Conservation (phyloP, 64 coral and sea anemone genomes). For the Pocillopora verrucosa region DNA sequence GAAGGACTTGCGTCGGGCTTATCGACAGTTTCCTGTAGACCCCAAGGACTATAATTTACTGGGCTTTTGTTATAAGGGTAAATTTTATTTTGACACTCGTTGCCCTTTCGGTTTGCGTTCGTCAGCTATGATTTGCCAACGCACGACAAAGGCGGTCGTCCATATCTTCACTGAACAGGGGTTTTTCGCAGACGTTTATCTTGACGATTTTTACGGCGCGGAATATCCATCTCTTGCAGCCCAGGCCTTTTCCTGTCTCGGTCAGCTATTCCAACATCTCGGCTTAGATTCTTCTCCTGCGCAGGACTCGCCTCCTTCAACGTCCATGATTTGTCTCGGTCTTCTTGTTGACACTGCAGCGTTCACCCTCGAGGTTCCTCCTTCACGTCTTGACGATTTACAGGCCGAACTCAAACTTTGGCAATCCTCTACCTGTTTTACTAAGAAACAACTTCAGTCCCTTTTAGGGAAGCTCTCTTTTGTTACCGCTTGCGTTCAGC, state of each 20-base stretch:
- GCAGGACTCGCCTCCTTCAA: background rate
- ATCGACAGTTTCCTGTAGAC: constrained; percentile 31
- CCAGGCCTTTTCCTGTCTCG: background rate
- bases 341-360: background rate
- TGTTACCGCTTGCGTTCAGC: background rate
- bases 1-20: constrained; percentile 16
- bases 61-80: background rate
- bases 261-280: background rate
- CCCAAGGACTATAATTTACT: constrained; percentile 18
- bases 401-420: background rate
- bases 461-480: constrained; percentile 26
- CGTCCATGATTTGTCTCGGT: constrained; percentile 6
- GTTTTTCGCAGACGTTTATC: constrained; percentile 1
- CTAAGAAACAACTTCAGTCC: background rate
- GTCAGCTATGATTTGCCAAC: constrained; percentile 42
- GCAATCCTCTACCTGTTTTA: background rate
- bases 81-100: constrained; percentile 30
- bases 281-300: background rate
- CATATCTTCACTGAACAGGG: background rate
- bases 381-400: background rate
- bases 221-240: background rate
- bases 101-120: constrained; percentile 41
- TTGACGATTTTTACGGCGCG: constrained; percentile 37
- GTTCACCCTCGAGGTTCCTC: background rate
- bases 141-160: background rate